Percentiles rank a stretch among this genome's conserved stretches.
Evolutionary conservation across 64 coral and sea anemone genomes (phyloP).

Genomic region (Montipora sp.): DNA sequence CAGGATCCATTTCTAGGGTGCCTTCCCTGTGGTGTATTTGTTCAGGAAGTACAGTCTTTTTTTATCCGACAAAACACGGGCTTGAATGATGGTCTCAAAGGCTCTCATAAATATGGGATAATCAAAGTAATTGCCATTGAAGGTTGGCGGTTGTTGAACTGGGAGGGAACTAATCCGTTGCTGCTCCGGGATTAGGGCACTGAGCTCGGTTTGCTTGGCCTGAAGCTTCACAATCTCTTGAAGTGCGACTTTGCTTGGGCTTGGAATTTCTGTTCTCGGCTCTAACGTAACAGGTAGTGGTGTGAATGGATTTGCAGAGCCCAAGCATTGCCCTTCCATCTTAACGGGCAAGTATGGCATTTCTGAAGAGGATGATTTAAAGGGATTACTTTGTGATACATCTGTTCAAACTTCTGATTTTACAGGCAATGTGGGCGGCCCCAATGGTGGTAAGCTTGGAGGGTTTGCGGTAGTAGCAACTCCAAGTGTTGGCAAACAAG

Average conservation of each 20-base stretch:
- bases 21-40: not conserved
- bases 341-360: too few species aligned
- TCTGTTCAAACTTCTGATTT: too few species aligned
- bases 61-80: not conserved
- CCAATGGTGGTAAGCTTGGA: too few species aligned
- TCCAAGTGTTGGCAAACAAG: too few species aligned
- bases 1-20: too few species aligned
- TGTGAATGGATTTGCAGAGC: too few species aligned
- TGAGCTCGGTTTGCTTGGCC: not conserved
- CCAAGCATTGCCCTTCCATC: too few species aligned
- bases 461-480: too few species aligned
- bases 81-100: slow-evolving; percentile 4
- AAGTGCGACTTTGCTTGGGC: not conserved
- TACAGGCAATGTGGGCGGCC: too few species aligned
- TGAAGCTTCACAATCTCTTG: not conserved
- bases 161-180: not conserved
- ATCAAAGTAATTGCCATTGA: slow-evolving; percentile 3
- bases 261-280: not conserved
- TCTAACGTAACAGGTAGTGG: too few species aligned
- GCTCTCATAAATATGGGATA: not conserved
- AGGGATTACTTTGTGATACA: too few species aligned
- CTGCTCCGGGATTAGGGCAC: not conserved
- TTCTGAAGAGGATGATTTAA: too few species aligned
- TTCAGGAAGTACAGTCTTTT: not conserved
- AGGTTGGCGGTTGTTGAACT: not conserved